These are phyloP conservation scores for Spilarctia lutea DNA, from an alignment of 2,888 invertebrate species.

Conservation along the genomic window DNA sequence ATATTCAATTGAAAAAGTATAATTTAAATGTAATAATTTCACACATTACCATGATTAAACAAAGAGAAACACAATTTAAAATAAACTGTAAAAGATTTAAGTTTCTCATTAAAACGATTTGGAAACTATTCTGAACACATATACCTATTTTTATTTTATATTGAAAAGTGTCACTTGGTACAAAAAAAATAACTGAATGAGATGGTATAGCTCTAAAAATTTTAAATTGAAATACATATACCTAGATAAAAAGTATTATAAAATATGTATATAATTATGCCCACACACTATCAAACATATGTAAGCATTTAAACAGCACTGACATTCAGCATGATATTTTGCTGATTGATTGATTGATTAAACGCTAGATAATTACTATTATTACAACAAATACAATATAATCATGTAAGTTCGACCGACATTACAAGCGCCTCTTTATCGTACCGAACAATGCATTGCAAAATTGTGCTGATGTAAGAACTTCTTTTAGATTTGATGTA, in stretches of 20 bases:
- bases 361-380: not conserved
- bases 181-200: not conserved
- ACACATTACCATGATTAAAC: not conserved
- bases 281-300: not conserved
- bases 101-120: not conserved
- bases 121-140: not conserved
- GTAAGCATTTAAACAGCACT: too few relatives aligned
- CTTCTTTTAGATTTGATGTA: constrained; percentile 29
- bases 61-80: not conserved
- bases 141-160: not conserved
- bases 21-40: not conserved
- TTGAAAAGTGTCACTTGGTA: not conserved
- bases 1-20: not conserved
- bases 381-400: constrained; percentile 13
- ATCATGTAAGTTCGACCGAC: constrained; percentile 27
- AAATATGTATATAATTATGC: not conserved
- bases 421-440: constrained; percentile 27
- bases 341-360: not conserved
- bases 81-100: too few relatives aligned
- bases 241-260: not conserved
- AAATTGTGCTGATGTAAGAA: constrained; percentile 41
- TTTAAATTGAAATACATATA: not conserved
- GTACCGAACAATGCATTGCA: constrained; percentile 37
- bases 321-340: not conserved
- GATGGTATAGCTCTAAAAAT: not conserved